A percentile compares a stretch with the other conserved stretches of the same genome.
Evolutionary conservation across 2,888 invertebrate genomes (phyloP).

Genomic region (Oeneis ivallda): DNA sequence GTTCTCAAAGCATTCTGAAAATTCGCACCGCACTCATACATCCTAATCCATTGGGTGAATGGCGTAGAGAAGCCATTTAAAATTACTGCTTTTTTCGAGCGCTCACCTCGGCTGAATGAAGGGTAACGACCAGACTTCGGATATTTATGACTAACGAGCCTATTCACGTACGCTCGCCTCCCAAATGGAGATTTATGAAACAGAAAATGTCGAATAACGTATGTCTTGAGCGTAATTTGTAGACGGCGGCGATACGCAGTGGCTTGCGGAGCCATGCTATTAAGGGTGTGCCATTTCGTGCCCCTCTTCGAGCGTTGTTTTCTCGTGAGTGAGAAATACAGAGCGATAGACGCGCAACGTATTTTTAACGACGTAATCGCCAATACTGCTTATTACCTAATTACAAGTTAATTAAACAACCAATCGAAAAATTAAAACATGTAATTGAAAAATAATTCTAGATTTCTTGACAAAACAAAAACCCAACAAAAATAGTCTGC

Average conservation of each 20-base stretch:
- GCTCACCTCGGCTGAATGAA: conserved; percentile 60
- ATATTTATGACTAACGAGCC: conserved; percentile 80
- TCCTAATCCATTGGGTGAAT: conserved; percentile 34
- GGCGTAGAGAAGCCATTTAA: conserved; percentile 43
- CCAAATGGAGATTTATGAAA: conserved; percentile 78
- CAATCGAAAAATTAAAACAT: too few relatives aligned
- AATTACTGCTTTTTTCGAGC: conserved; percentile 36
- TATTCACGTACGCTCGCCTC: conserved; percentile 68
- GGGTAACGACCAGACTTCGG: conserved; percentile 75
- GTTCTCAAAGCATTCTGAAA: conserved; percentile 10
- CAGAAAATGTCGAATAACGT: conserved; percentile 71
- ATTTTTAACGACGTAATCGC: too few relatives aligned
- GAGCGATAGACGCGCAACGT: too few relatives aligned
- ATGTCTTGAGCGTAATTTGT: conserved; percentile 69
- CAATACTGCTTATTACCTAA: too few relatives aligned
- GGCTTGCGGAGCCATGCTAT: conserved; percentile 35
- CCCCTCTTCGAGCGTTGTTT: too few relatives aligned
- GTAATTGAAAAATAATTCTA: too few relatives aligned
- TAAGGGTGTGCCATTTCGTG: not conserved
- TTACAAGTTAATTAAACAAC: too few relatives aligned
- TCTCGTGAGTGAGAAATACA: too few relatives aligned
- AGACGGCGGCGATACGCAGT: conserved; percentile 45
- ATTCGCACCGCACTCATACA: conserved; percentile 20
- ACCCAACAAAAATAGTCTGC: too few relatives aligned
- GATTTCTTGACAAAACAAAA: too few relatives aligned